Percentiles rank a stretch among this genome's conserved stretches.
phyloP scores from a whole-genome alignment of 2,113 vertebrate genomes.

The Antennarius striatus region DNA sequence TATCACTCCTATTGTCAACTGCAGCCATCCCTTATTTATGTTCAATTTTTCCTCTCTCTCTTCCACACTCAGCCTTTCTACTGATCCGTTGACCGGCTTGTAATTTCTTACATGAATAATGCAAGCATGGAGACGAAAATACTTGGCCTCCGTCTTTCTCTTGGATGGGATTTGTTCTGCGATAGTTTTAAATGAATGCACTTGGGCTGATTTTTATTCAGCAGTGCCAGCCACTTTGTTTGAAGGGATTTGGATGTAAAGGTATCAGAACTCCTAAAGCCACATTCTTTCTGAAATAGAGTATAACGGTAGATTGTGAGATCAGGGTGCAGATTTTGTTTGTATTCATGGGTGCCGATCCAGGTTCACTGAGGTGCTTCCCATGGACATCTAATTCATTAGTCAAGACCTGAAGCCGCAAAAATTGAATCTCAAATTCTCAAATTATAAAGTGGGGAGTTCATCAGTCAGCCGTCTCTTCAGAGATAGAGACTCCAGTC shows the following conservation, averaged over 20 bases:
- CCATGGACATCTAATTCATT: constrained; percentile 45
- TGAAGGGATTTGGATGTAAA: constrained; percentile 51
- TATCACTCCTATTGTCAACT: constrained; percentile 71
- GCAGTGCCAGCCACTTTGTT: constrained; percentile 53
- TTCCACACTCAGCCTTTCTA: constrained; percentile 43
- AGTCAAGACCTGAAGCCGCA: constrained; percentile 19
- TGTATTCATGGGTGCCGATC: constrained; percentile 24
- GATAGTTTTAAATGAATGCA: constrained; percentile 48
- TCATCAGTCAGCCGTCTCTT: background rate
- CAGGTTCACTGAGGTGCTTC: constrained; percentile 46
- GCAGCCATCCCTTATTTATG: constrained; percentile 69
- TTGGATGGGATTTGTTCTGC: constrained; percentile 57
- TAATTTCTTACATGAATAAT: constrained; percentile 76
- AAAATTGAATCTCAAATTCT: constrained; percentile 16
- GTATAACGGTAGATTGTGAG: constrained; percentile 39
- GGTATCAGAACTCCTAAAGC: constrained; percentile 35
- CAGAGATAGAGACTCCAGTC: no score
- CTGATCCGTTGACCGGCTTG: constrained; percentile 65
- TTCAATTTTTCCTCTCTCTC: constrained; percentile 61
- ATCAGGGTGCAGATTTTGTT: constrained; percentile 54
- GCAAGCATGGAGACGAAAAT: constrained; percentile 65
- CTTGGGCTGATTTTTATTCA: constrained; percentile 46
- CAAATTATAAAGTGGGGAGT: background rate
- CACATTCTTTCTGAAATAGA: constrained; percentile 44
- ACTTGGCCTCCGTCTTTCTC: constrained; percentile 56